Evolutionary conservation across 2,888 invertebrate genomes (phyloP).

Genomic region (Conchocele bisecta): DNA sequence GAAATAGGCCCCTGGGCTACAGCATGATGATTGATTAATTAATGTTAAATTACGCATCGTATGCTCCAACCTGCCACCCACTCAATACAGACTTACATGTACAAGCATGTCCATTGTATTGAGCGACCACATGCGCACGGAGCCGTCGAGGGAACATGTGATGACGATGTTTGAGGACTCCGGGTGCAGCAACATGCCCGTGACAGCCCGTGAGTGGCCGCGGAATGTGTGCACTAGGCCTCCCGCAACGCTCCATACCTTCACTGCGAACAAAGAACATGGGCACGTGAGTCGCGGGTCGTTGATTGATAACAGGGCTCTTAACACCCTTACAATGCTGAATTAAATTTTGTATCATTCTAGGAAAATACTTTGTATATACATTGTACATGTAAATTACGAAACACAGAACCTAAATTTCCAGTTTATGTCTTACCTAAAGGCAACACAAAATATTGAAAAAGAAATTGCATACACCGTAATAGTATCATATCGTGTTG

Average conservation of each 20-base stretch:
- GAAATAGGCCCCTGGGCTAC: too few relatives aligned
- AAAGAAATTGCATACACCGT: neutral
- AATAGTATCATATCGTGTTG: too few relatives aligned
- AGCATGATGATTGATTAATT: neutral
- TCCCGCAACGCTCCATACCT: slow-evolving; percentile 81
- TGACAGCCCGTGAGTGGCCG: slow-evolving; percentile 81
- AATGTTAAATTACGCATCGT: too few relatives aligned
- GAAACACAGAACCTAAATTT: too few relatives aligned
- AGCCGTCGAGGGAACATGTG: slow-evolving; percentile 81
- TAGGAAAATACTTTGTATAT: too few relatives aligned
- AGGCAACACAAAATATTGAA: neutral
- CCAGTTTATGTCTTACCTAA: too few relatives aligned
- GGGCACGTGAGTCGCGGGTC: neutral
- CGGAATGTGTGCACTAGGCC: slow-evolving; percentile 81
- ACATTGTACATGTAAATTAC: too few relatives aligned
- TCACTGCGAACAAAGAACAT: slow-evolving; percentile 69
- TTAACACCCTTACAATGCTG: too few relatives aligned
- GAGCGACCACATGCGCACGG: slow-evolving; percentile 81
- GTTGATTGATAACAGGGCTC: too few relatives aligned
- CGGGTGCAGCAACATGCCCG: slow-evolving; percentile 79
- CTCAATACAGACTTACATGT: slow-evolving; percentile 70
- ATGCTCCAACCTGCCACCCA: neutral
- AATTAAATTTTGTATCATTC: too few relatives aligned
- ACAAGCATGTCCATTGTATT: slow-evolving; percentile 80
- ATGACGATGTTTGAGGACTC: slow-evolving; percentile 75